Evolutionary conservation across 2,797 vertebrate genomes (phyloP).

Genomic region (Todus mexicanus): DNA sequence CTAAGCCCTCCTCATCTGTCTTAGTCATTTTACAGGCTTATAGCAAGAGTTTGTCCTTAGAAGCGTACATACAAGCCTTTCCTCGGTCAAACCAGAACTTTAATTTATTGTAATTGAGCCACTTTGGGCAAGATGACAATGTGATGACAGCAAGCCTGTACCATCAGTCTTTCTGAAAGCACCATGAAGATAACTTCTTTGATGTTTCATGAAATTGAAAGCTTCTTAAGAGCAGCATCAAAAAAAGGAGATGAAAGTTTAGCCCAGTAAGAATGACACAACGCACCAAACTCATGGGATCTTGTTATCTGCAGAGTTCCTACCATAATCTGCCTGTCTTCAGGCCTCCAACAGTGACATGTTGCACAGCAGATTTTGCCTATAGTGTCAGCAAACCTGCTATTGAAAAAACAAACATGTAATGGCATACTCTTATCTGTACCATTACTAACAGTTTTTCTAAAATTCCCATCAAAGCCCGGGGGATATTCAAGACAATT

Average conservation of each 20-base stretch:
- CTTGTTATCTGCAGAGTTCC: not conserved
- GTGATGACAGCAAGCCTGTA: slow-evolving; percentile 34
- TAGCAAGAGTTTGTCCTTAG: slow-evolving; percentile 3
- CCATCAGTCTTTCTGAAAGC: slow-evolving; percentile 37
- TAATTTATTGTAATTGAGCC: not conserved
- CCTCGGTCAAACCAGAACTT: not conserved
- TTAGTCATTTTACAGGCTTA: slow-evolving; percentile 39
- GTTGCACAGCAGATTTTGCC: not conserved
- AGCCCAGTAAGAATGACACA: not conserved
- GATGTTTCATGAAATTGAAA: not conserved
- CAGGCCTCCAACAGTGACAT: not conserved
- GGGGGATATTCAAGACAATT: not conserved
- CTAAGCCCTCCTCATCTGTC: slow-evolving; percentile 38
- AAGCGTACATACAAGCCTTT: not conserved
- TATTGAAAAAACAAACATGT: not conserved
- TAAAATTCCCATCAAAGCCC: not conserved
- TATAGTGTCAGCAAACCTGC: not conserved
- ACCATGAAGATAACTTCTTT: slow-evolving; percentile 28
- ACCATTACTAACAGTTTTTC: not conserved
- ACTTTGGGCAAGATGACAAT: slow-evolving; percentile 5
- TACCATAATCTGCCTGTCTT: not conserved
- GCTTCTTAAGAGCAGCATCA: not conserved
- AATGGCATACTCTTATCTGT: not conserved
- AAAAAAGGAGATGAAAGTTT: slow-evolving; percentile 30
- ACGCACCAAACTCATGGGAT: not conserved